Evolutionary conservation across 1,140 invertebrate species (phyloP), one percentile per base, ranked within the genome.

Genomic region (Holcopasites calliopsidis): DNA sequence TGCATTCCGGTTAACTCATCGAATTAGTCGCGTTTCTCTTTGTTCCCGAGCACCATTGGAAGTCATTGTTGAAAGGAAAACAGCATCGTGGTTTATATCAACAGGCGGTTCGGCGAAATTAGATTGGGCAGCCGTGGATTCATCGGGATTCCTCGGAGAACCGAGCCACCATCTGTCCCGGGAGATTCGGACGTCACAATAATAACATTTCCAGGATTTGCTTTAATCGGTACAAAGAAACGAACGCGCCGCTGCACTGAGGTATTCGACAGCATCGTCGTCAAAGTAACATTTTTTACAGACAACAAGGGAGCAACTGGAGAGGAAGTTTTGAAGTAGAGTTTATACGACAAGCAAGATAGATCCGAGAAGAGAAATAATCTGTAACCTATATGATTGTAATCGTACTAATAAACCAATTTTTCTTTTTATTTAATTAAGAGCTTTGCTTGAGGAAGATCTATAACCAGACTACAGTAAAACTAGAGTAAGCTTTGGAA

Each of bases 101-200:
- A 61, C 68, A 60, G 68, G 55, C 68, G 31, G 55, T 6, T 23
- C 16, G 6, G 21, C 2, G 42, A 71, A 71, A 71, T 71, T 28
- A 71, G 61, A 71, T 71, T 40, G 55, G 38, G 61, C 68, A 58
- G 54, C 1, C 40, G 16, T 28, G 54, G 28, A 71, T 61, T 60
- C 60, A 71, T 71, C 55, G 16, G 18, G 55, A 38, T 47, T 35
- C 21, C 38, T 50, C 8, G 18, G 13, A 23, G 23, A 52, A 16
- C n/a, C 16, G 2, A n/a, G n/a, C n/a, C 44, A 11, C 16, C 23
- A 40, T n/a, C 18, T 21, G 28, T n/a, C 58, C 42, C 58, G 21
- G 10, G 58, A 28, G 68, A 60, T 33, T 44, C 66, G 23, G 11
- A 31, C 55, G 31, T 13, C 49, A 50, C 42, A 61, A 71, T 71